A percentile compares a stretch with the other conserved stretches of the same genome.
Evolutionary conservation across 2,888 invertebrate genomes (phyloP).

Genomic region (Drosophila melanosoma): DNA sequence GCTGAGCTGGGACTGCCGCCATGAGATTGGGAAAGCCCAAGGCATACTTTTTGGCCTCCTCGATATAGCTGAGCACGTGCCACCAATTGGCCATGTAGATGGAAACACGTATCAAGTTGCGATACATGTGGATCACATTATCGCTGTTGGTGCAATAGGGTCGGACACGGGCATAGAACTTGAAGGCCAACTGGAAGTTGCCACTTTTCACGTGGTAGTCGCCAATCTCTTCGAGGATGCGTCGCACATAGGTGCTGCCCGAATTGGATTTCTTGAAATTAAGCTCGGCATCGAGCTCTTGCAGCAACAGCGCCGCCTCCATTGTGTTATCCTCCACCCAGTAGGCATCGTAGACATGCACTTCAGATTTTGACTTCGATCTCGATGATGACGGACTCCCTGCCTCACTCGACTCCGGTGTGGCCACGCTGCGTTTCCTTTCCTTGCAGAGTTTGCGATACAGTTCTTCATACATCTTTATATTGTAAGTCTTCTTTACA

Average conservation of each 20-base stretch:
- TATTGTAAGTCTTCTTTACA: conserved; percentile 65
- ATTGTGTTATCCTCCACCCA: conserved; percentile 70
- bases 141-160: conserved; percentile 69
- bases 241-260: conserved; percentile 60
- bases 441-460: conserved; percentile 44
- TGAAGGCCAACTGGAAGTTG: conserved; percentile 60
- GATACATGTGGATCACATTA: conserved; percentile 62
- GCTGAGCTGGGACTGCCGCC: conserved; percentile 47
- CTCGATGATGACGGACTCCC: conserved; percentile 21
- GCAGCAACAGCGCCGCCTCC: conserved; percentile 62
- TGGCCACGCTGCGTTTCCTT: conserved; percentile 17
- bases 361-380: neutral
- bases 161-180: conserved; percentile 64
- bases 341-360: conserved; percentile 48
- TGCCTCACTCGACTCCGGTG: neutral
- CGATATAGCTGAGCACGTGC: conserved; percentile 70
- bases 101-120: conserved; percentile 65
- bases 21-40: conserved; percentile 47
- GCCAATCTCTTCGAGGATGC: conserved; percentile 69
- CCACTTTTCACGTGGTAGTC: conserved; percentile 70
- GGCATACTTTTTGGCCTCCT: conserved; percentile 67
- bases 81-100: conserved; percentile 73
- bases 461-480: conserved; percentile 62
- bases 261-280: conserved; percentile 67
- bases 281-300: conserved; percentile 68